These are phyloP conservation scores for Digitonthophagus gazella DNA, from an alignment of 2,888 invertebrate genomes.

Conservation along the genomic window DNA sequence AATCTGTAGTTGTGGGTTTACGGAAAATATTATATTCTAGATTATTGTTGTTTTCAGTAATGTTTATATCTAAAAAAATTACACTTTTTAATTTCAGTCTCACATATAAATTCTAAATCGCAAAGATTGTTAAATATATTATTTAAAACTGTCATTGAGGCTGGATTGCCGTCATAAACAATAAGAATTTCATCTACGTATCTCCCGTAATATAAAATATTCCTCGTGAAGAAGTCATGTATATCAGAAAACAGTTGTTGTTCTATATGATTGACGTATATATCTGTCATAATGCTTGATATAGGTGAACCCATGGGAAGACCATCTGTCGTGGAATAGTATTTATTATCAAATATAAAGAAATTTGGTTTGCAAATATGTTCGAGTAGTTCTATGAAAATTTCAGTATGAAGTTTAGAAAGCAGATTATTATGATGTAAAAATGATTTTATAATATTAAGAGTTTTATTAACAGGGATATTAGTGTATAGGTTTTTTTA, in stretches of 20 bases:
- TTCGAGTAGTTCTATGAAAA: too few species aligned
- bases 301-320: not conserved
- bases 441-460: too few species aligned
- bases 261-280: too few species aligned
- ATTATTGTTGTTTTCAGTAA: too few species aligned
- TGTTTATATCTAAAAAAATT: not conserved
- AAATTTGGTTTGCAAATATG: too few species aligned
- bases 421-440: too few species aligned
- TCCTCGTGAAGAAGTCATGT: not conserved
- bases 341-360: too few species aligned
- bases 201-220: not conserved
- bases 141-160: not conserved
- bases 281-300: not conserved
- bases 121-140: not conserved
- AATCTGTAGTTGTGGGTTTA: not conserved
- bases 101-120: not conserved
- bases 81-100: not conserved
- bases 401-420: too few species aligned
- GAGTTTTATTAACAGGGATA: too few species aligned
- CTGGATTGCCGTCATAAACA: not conserved
- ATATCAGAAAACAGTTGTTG: not conserved
- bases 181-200: too few species aligned
- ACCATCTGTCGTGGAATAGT: not conserved
- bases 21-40: not conserved
- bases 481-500: too few species aligned